Conservation (phyloP, 2,888 invertebrate species). For the Stenchaetothrips biformis region DNA sequence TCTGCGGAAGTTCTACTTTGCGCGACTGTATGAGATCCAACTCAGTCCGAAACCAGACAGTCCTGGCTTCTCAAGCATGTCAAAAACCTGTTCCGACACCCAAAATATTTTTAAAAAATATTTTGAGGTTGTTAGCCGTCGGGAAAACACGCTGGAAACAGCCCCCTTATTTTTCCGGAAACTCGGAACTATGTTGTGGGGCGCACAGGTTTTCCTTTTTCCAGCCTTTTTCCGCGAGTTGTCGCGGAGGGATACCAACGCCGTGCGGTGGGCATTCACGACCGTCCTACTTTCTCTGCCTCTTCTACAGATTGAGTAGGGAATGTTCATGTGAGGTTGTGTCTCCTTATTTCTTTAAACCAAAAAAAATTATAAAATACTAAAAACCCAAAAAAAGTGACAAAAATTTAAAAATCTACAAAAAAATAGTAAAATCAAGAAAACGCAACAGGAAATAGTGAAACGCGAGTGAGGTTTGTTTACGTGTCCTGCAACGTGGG, state of each 20-base stretch:
- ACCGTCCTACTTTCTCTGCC: conserved; percentile 22
- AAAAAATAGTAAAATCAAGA: conserved; percentile 18
- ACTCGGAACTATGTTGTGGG: neutral
- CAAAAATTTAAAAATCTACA: conserved; percentile 20
- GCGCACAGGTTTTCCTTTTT: neutral
- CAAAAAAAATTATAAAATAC: conserved; percentile 20
- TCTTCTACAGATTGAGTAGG: conserved; percentile 24
- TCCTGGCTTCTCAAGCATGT: too few species aligned
- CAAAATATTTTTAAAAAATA: too few species aligned
- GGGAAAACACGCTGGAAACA: too few species aligned
- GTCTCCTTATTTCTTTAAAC: conserved; percentile 23
- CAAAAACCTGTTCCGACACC: too few species aligned
- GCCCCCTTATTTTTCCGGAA: too few species aligned
- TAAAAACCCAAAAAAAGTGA: conserved; percentile 22
- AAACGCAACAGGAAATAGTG: conserved; percentile 23
- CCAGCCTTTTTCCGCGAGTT: too few species aligned
- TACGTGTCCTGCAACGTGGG: conserved; percentile 24
- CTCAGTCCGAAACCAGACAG: too few species aligned
- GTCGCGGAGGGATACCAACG: conserved; percentile 14
- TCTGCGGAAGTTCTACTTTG: too few species aligned
- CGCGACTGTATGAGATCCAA: too few species aligned
- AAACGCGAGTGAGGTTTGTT: conserved; percentile 16
- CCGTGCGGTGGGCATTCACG: neutral
- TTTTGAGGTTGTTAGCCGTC: too few species aligned
- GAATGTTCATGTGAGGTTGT: conserved; percentile 24